Evolutionary conservation across 2,797 vertebrate genomes (phyloP).

Genomic region (Apogon talboti): DNA sequence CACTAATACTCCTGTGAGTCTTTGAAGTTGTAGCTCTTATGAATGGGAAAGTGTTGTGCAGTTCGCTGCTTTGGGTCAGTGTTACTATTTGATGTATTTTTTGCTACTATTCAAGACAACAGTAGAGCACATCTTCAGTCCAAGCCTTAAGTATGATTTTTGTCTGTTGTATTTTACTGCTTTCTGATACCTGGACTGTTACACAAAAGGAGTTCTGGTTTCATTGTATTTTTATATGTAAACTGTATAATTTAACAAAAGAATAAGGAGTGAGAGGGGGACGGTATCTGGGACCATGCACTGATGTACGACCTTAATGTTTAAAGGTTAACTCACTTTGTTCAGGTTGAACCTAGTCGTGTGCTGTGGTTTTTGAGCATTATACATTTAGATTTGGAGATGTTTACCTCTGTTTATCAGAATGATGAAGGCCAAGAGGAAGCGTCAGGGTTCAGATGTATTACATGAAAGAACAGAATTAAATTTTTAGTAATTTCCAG

Average conservation of each 20-base stretch:
- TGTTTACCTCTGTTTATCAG: too few species aligned
- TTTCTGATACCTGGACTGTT: constrained; percentile 37
- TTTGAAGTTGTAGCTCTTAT: constrained; percentile 43
- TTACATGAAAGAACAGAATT: too few species aligned
- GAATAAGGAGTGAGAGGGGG: too few species aligned
- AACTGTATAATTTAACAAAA: constrained; percentile 23
- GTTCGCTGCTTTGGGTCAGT: constrained; percentile 57
- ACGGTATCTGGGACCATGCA: too few species aligned
- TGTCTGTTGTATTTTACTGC: constrained; percentile 49
- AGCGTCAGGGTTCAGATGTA: too few species aligned
- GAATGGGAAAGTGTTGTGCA: constrained; percentile 50
- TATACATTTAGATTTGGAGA: too few species aligned
- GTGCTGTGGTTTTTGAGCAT: too few species aligned
- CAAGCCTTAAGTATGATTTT: constrained; percentile 55
- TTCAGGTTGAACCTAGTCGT: too few species aligned
- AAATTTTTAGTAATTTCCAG: too few species aligned
- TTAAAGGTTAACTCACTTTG: too few species aligned
- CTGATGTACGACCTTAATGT: not conserved
- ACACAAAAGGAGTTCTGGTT: constrained; percentile 39
- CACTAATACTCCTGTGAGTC: constrained; percentile 2
- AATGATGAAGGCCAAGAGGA: too few species aligned
- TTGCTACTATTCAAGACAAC: too few species aligned
- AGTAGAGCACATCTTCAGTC: constrained; percentile 38
- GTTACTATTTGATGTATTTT: constrained; percentile 52
- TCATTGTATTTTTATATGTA: constrained; percentile 67